Base-by-base conservation (phyloP, 2,888 invertebrate genomes). In the Ornithoptera priamus region DNA sequence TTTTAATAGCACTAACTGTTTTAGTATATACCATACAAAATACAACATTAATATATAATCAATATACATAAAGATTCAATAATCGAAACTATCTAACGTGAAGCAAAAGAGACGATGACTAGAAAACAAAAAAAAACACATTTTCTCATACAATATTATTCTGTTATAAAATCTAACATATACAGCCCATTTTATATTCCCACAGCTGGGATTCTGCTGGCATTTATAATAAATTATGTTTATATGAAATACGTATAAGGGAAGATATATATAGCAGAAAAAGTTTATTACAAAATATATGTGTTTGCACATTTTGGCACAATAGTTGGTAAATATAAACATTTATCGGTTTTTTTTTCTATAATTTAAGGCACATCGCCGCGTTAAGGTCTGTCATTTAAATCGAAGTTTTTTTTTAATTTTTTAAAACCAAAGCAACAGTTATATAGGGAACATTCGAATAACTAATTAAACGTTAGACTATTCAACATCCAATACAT, bases 11-110 rank as follows among this genome's bases (percentile, higher is more conserved):
- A 81, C 84, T 88, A 90, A 90, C 89, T 89, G 83, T 75, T 75
- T 72, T 74, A 75, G 84, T 87, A 87, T 84, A 87, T 77, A 83
- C 79, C 84, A 86, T 90, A 90, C 85, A 90, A 90, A 90, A 89
- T 89, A 90, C 88, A 86, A 85, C 81, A 84, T 81, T 85, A 79
- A 85, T 85, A 85, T 85, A 84, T 81, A 78, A 18, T 65, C 57
- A 61, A 65, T 62, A 64, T 77, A 75, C 74, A 78, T 77, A 83
- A 75, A 73, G 77, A 73, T 66, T 60, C 18, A 46, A 63, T 70
- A 74, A 71, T 77, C 56, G 77, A 76, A 76, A 73, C 69, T 74
- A 77, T 70, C 62, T 64, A 46, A 46, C 71, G 74, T 73, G 68
- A 76, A 78, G 78, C 75, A 59, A 72, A 64, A 71, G 22, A n/a